Conservation (phyloP, 1,140 invertebrate genomes). For the Tetramorium alpestre region DNA sequence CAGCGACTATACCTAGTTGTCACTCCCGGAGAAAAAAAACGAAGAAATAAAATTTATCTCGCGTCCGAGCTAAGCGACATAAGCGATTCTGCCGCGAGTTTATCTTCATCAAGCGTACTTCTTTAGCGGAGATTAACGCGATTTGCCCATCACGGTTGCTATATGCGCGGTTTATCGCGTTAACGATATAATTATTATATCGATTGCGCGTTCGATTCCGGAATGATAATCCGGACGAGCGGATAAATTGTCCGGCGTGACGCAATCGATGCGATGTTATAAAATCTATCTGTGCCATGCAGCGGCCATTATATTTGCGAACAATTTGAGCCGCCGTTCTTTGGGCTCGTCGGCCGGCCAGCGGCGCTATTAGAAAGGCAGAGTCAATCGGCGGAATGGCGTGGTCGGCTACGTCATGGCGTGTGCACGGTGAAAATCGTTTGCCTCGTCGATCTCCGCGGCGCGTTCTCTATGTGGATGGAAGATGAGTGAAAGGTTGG, state of each 20-base stretch:
- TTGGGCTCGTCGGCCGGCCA: neutral
- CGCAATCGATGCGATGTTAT: slow-evolving; percentile 18
- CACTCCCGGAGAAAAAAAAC: neutral
- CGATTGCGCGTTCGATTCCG: slow-evolving; percentile 30
- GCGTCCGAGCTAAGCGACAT: neutral
- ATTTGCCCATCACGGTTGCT: neutral
- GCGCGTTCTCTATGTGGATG: slow-evolving; percentile 53
- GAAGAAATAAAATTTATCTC: neutral
- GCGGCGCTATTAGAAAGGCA: slow-evolving; percentile 68
- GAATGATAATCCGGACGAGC: slow-evolving; percentile 12
- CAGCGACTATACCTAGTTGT: neutral
- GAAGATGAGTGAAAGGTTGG: slow-evolving; percentile 77
- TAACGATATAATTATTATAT: slow-evolving; percentile 22
- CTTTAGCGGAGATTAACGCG: neutral
- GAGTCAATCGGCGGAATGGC: slow-evolving; percentile 54
- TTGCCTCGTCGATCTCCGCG: slow-evolving; percentile 61
- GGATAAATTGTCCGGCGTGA: neutral
- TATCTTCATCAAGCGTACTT: neutral
- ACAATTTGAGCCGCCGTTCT: slow-evolving; percentile 21
- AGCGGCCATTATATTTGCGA: slow-evolving; percentile 39
- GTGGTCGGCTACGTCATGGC: slow-evolving; percentile 50
- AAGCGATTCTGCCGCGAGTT: neutral
- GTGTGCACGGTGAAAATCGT: slow-evolving; percentile 66
- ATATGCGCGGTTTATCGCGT: slow-evolving; percentile 23
- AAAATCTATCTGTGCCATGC: slow-evolving; percentile 11